Base-by-base conservation (phyloP, 1,140 invertebrate genomes). In the Cepaea nemoralis region DNA sequence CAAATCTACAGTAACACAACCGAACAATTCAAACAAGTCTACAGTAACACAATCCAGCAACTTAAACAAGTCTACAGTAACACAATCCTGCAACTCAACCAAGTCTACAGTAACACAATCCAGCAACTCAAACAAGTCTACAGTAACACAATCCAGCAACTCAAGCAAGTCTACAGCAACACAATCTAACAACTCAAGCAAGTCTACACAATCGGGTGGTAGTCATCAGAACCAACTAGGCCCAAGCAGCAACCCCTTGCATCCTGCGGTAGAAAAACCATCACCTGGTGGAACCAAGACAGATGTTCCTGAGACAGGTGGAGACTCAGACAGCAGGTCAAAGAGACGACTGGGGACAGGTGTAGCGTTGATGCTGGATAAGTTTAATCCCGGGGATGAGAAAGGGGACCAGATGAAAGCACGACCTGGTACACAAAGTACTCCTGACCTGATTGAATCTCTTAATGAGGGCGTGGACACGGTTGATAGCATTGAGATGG, bases 341-440 rank as follows among this genome's bases (percentile, higher is more conserved):
- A 83, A 79, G 55, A 76, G 71, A 37, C 66, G 40, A 27, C 39
- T 83, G 24, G 85, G 83, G 37, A 59, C 66, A 66, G 85, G 86
- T 5, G 86, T 87, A 31, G 85, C 85, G 16, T 82, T 82, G 77
- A 86, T 86, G 82, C 79, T 89, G 67, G 88, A 87, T 40, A 79
- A 85, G 37, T 88, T 88, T 74, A 87, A 83, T 69, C 86, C 88
- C 14, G 87, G 87, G 83, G 87, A 86, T 67, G 85, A 86, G 83
- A 85, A 50, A 84, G 86, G 19, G 40, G 83, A 24, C 40, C 70
- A 31, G 76, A 45, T 48, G 69, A 80, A 77, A 39, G 66, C 63
- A 35, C 81, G 80, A 1, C 48, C 82, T 10, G 75, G 73, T 42
- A 83, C 85, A 27, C 74, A 76, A 45, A 86, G 85, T 75, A 80